These are phyloP conservation scores for Arctopsyche grandis DNA, from an alignment of 1,140 invertebrate species.

Conservation along the genomic window DNA sequence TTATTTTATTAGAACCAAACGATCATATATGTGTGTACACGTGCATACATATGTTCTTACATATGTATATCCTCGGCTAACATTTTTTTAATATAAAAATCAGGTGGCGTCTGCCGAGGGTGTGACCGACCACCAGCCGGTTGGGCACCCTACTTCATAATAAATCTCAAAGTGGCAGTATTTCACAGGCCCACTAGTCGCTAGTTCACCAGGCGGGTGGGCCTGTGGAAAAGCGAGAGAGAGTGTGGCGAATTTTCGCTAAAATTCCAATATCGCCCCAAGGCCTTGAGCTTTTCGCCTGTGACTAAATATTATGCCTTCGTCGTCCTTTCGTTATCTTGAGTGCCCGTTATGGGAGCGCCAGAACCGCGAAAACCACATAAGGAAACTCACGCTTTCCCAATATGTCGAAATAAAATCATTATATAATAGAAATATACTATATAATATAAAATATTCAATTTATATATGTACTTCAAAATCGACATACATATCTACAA, in stretches of 20 bases:
- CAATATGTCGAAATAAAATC: not conserved
- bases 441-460: too few species aligned
- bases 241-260: not conserved
- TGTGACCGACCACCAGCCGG: slow-evolving; percentile 2
- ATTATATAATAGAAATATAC: too few species aligned
- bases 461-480: too few species aligned
- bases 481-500: too few species aligned
- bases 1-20: too few species aligned
- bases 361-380: not conserved
- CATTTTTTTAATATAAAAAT: slow-evolving; percentile 19
- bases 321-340: slow-evolving; percentile 19
- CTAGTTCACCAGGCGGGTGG: too few species aligned
- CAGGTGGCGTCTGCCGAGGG: not conserved
- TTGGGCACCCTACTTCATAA: not conserved
- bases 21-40: too few species aligned
- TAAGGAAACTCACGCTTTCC: not conserved
- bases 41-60: too few species aligned
- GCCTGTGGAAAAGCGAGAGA: too few species aligned
- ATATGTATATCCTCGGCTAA: too few species aligned
- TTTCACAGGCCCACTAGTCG: not conserved
- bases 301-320: slow-evolving; percentile 11
- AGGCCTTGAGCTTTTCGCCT: not conserved
- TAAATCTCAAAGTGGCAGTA: slow-evolving; percentile 12
- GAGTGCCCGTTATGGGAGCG: slow-evolving; percentile 8
- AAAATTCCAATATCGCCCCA: not conserved